Base-by-base conservation (phyloP, 2,888 invertebrate species). In the Anoplius nigerrimus region DNA sequence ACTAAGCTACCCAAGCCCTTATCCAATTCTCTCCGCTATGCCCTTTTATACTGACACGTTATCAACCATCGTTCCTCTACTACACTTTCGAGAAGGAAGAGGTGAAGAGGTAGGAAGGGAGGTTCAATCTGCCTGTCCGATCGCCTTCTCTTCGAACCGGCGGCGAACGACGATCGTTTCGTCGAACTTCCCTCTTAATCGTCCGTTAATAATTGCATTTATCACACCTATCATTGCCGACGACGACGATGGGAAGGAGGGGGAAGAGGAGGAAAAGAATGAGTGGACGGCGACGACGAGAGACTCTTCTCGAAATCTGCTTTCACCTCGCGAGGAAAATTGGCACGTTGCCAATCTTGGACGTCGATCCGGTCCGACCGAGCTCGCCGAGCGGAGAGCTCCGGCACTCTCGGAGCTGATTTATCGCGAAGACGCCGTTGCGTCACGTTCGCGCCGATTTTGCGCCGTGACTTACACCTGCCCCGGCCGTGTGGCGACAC, bases 141-240 rank as follows among this genome's bases (percentile, higher is more conserved):
- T 85, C 85, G 79, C 43, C 1, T 42, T 20, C 42, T 60, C 56
- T 57, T 66, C 60, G 56, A 68, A 74, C 68, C 75, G 71, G 81
- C 76, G 76, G 73, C 72, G 71, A 72, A 34, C 34, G 8, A 6
- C 34, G 34, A 34, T 34, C 34, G 11, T 2, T 75, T 73, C 69
- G 59, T 59, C 21, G 22, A 24, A 78, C n/a, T 80, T 82, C 84
- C 81, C 82, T 87, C 86, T 88, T 88, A 88, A 88, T 88, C 88
- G 87, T 86, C 82, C 87, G 87, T 88, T 85, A 88, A 87, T 87
- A 88, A 88, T 88, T 87, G 86, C 86, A 86, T 87, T 88, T 87
- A 88, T 88, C 87, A 84, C 88, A 86, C 87, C 86, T 88, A 86
- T 86, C 84, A 80, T 84, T 85, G 82, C 81, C 55, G 56, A 22